Percentiles rank a stretch among this genome's conserved stretches.
These are phyloP conservation scores for Triplophysa bombifrons DNA, from an alignment of 2,797 vertebrate species.

Conservation along the genomic window DNA sequence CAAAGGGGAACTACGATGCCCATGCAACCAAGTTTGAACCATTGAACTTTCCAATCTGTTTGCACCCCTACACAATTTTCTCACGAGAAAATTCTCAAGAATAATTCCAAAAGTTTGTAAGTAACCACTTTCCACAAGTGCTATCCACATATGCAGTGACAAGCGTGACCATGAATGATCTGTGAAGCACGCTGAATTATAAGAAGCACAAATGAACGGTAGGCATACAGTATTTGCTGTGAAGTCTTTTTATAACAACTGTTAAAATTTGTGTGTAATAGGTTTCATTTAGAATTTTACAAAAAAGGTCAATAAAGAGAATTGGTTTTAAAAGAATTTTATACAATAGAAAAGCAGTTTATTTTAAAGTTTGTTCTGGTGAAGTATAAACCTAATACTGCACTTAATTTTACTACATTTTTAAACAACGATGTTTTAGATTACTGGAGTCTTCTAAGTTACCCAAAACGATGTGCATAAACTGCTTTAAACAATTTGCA, in stretches of 20 bases:
- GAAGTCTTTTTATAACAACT: not conserved
- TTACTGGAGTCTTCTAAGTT: not conserved
- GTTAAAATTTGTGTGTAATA: not conserved
- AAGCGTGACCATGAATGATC: not conserved
- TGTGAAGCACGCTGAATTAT: not conserved
- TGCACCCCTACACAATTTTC: constrained; percentile 43
- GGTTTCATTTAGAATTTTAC: not conserved
- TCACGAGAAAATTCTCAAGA: constrained; percentile 42
- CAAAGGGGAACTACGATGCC: constrained; percentile 39
- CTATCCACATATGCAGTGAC: not conserved
- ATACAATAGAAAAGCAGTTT: not conserved
- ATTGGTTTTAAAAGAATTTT: not conserved
- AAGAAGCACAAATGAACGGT: not conserved
- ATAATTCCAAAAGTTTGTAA: not conserved
- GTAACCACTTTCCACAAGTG: not conserved
- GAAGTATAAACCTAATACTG: not conserved
- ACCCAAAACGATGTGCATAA: not conserved
- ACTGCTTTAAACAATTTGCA: not conserved
- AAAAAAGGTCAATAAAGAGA: not conserved
- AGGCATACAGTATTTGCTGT: constrained; percentile 6
- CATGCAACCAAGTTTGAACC: constrained; percentile 64
- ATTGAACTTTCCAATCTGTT: constrained; percentile 70
- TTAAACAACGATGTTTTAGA: not conserved
- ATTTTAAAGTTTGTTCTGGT: not conserved
- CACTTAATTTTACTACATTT: not conserved